Base-by-base conservation (phyloP, 2,888 invertebrate species). In the Crematogaster levior region DNA sequence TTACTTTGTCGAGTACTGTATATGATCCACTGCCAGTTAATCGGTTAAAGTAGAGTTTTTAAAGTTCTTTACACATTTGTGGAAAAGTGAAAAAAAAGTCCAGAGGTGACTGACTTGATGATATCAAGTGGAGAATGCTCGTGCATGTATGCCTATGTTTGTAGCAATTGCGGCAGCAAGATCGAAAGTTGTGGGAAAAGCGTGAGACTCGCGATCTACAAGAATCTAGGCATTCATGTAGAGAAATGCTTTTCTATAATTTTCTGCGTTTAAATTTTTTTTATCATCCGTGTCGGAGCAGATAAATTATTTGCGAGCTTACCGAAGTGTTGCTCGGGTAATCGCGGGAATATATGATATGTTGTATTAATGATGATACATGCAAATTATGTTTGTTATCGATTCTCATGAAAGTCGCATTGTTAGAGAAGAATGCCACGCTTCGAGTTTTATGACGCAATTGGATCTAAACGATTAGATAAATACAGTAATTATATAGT, bases 381-480 rank as follows among this genome's bases (percentile, higher is more conserved):
- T 56, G 18, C 10, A 24, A n/a, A 24, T 51, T 27, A 75, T 27
- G 27, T 7, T 40, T 27, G n/a, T 73, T 60, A 60, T 27, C 40
- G 27, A 10, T 3, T 56, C 30, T 15, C 30, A 3, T 43, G 60
- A 7, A 30, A 21, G 3, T 66, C 24, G n/a, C n/a, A 30, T 12
- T 60, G 30, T 56, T 43, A 65, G 27, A 40, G 9, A 40, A 24
- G 21, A 18, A 53, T 27, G 60, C 9, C 30, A 7, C 10, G n/a
- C 21, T 58, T 24, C 46, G n/a, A 34, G 34, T 65, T 81, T 66
- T 73, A 83, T 58, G 65, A 81, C 43, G 15, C 72, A 73, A 65
- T 30, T 81, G 66, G 18, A 60, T 48, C 27, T 80, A n/a, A 46
- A 53, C 24, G 15, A 65, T 58, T 58, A 60, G n/a, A 34, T 60